phyloP scores from a whole-genome alignment of 2,888 invertebrate genomes.

The Troilus luridus region DNA sequence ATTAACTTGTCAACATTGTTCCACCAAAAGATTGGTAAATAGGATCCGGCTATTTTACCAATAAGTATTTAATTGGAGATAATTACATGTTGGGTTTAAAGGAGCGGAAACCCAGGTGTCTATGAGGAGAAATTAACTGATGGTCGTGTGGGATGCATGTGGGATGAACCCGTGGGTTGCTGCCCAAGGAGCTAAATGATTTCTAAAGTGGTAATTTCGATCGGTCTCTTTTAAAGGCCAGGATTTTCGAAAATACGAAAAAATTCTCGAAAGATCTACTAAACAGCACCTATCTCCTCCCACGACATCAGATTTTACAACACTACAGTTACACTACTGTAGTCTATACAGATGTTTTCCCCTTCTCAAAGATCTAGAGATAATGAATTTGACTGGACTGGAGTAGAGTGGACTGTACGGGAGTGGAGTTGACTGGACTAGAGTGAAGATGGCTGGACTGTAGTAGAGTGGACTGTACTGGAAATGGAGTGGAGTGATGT shows the following conservation, averaged over 20 bases:
- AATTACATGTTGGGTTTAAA: background rate
- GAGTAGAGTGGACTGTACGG: too few relatives aligned
- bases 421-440: too few relatives aligned
- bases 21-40: too few relatives aligned
- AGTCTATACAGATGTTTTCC: background rate
- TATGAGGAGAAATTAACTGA: constrained; percentile 43
- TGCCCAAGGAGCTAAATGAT: constrained; percentile 26
- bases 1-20: too few relatives aligned
- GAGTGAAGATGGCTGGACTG: too few relatives aligned
- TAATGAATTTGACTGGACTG: background rate
- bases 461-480: too few relatives aligned
- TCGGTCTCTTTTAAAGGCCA: background rate
- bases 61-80: background rate
- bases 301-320: background rate
- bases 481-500: too few relatives aligned
- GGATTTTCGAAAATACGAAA: constrained; percentile 10
- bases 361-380: background rate
- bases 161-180: constrained; percentile 13
- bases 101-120: constrained; percentile 40
- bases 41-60: background rate
- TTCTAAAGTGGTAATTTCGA: constrained; percentile 28
- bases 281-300: background rate
- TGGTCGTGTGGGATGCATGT: background rate
- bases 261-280: constrained; percentile 23
- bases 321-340: background rate